Conservation (phyloP, 2,113 vertebrate species). For the Bambusicola thoracicus region DNA sequence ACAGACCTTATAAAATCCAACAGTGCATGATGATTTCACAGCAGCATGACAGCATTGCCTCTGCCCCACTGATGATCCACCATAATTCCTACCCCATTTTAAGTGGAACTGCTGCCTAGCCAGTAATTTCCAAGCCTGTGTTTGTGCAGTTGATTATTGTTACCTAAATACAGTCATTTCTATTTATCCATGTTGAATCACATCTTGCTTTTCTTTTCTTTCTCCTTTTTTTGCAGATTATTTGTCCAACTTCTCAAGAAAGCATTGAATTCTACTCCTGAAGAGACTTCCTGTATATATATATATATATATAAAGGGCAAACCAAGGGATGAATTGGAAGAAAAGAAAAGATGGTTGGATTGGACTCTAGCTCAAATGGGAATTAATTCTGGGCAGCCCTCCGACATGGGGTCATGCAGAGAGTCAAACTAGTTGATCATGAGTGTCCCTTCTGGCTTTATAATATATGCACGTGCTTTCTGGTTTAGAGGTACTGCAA, state of each 20-base stretch:
- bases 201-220: not conserved
- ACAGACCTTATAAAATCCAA: constrained; percentile 17
- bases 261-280: constrained; percentile 42
- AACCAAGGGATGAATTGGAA: not conserved
- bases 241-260: constrained; percentile 66
- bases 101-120: not conserved
- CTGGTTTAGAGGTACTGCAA: constrained; percentile 36
- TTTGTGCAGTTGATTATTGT: not conserved
- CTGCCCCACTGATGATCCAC: not conserved
- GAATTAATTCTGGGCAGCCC: constrained; percentile 7
- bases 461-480: constrained; percentile 59
- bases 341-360: not conserved
- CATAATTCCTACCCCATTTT: not conserved
- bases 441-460: constrained; percentile 45
- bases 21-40: not conserved
- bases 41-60: not conserved
- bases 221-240: not conserved
- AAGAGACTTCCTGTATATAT: constrained; percentile 14
- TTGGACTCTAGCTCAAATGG: not conserved
- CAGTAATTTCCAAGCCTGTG: not conserved
- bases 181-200: not conserved
- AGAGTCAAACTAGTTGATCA: not conserved
- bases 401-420: not conserved
- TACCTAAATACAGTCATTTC: not conserved
- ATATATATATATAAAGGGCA: not conserved